Percentiles rank a stretch among this genome's conserved stretches.
These are phyloP conservation scores for Pyxicephalus adspersus DNA, from an alignment of 2,113 vertebrate genomes.

Conservation along the genomic window DNA sequence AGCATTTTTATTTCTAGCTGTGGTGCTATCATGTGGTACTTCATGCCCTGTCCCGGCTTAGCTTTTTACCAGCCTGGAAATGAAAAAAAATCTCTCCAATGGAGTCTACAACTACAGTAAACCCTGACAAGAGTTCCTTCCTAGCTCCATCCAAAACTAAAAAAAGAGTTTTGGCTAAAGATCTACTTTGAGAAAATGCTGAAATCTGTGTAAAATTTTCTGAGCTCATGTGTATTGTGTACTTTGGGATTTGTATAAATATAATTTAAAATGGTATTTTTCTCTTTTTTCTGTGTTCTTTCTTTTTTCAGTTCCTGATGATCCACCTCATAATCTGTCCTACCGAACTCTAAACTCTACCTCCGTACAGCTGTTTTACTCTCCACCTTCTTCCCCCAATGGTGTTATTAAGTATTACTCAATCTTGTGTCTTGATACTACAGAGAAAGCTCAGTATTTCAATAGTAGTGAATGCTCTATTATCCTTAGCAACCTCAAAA, in stretches of 20 bases:
- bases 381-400: constrained; percentile 49
- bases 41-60: too few species aligned
- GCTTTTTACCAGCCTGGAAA: too few species aligned
- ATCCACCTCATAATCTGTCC: constrained; percentile 48
- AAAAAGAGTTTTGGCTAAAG: too few species aligned
- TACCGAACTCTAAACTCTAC: constrained; percentile 52
- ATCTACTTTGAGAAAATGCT: too few species aligned
- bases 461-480: constrained; percentile 17
- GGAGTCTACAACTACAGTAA: too few species aligned
- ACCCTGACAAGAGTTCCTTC: too few species aligned
- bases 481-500: constrained; percentile 19
- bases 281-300: constrained; percentile 5
- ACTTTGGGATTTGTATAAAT: not conserved
- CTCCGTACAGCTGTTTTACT: constrained; percentile 44
- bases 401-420: constrained; percentile 38
- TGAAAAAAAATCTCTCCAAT: too few species aligned
- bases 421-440: constrained; percentile 11
- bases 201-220: too few species aligned
- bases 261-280: not conserved
- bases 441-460: not conserved
- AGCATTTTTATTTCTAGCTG: too few species aligned
- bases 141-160: too few species aligned
- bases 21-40: too few species aligned
- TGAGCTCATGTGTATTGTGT: not conserved
- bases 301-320: constrained; percentile 53